Percentiles rank a stretch among this genome's conserved stretches.
Conservation (phyloP, 2,888 invertebrate species). For the Apotomis capreana region DNA sequence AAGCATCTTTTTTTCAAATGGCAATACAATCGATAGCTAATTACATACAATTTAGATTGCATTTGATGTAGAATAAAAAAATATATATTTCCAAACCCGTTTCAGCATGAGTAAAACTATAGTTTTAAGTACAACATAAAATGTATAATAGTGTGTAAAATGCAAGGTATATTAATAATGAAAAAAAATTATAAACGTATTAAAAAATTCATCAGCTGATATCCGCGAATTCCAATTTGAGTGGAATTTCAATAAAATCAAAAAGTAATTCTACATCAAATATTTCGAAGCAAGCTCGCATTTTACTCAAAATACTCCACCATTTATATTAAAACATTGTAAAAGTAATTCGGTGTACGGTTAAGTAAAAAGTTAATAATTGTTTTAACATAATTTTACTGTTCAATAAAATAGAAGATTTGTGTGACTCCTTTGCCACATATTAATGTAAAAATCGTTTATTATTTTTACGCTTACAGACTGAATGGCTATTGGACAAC, state of each 20-base stretch:
- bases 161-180: background rate
- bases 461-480: too few relatives aligned
- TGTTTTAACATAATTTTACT: too few relatives aligned
- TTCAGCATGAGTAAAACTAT: too few relatives aligned
- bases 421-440: too few relatives aligned
- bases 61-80: background rate
- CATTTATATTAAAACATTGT: too few relatives aligned
- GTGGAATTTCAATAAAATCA: background rate
- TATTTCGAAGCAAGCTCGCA: background rate
- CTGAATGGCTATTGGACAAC: too few relatives aligned
- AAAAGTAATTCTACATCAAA: background rate
- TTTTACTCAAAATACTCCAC: constrained; percentile 15
- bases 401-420: too few relatives aligned
- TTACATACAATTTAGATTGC: background rate
- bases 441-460: too few relatives aligned
- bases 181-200: background rate
- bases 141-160: background rate
- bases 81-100: background rate
- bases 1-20: constrained; percentile 34
- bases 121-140: background rate
- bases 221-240: background rate
- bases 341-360: too few relatives aligned
- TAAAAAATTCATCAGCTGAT: background rate
- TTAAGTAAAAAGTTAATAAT: too few relatives aligned
- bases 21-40: constrained; percentile 19